Evolutionary conservation across 1,140 invertebrate genomes (phyloP).

Genomic region (Trichonephila inaurata): DNA sequence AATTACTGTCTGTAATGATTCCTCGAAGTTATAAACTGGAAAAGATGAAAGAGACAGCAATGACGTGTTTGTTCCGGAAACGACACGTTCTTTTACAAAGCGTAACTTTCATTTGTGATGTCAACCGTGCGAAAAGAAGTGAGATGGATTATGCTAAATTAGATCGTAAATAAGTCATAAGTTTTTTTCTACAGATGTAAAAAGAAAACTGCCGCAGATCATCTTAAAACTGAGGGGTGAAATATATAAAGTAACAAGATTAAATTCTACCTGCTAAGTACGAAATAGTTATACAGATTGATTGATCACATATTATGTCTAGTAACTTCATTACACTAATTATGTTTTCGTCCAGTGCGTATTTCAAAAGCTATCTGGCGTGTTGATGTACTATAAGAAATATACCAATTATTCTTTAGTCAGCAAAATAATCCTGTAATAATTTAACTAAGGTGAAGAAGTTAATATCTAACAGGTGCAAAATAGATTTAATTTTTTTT

Average conservation of each 20-base stretch:
- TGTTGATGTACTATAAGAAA: too few species aligned
- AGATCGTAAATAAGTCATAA: constrained; percentile 7
- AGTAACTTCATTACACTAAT: too few species aligned
- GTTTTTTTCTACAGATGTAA: background rate
- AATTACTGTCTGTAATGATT: background rate
- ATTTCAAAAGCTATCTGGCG: too few species aligned
- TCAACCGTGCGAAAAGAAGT: constrained; percentile 10
- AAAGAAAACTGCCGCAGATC: background rate
- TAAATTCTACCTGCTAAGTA: too few species aligned
- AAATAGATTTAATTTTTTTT: too few species aligned
- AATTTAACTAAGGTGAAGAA: too few species aligned
- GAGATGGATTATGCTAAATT: constrained; percentile 31
- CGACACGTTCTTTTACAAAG: background rate
- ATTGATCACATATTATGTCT: too few species aligned
- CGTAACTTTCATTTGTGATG: background rate
- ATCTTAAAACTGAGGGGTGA: background rate
- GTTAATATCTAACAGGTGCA: too few species aligned
- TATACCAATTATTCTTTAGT: too few species aligned
- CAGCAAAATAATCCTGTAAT: too few species aligned
- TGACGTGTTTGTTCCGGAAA: background rate
- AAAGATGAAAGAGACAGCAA: background rate
- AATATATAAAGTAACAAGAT: background rate
- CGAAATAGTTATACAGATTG: too few species aligned
- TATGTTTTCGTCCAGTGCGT: too few species aligned
- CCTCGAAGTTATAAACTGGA: background rate